Conservation (phyloP, 2,888 invertebrate species). For the Brenthis daphne region DNA sequence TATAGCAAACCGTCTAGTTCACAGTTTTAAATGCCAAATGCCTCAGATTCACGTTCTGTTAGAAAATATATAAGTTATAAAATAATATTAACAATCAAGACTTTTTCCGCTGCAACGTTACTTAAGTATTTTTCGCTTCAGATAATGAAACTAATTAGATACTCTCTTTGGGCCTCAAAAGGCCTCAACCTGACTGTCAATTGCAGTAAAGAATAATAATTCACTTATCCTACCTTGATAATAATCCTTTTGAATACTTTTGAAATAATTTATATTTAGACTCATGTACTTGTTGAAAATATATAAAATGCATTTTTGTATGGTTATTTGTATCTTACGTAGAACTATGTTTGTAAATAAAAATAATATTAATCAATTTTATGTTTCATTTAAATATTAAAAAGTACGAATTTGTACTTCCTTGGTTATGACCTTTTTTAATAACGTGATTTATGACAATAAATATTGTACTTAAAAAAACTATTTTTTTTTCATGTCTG, state of each 20-base stretch:
- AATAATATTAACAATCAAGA: too few species aligned
- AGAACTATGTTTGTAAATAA: constrained; percentile 12
- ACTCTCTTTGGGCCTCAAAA: too few species aligned
- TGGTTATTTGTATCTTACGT: background rate
- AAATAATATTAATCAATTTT: constrained; percentile 1
- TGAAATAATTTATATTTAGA: constrained; percentile 1
- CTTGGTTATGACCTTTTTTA: background rate
- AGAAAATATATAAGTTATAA: too few species aligned
- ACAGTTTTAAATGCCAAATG: too few species aligned
- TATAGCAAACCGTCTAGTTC: too few species aligned
- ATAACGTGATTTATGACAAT: background rate
- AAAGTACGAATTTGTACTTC: constrained; percentile 12
- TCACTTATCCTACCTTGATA: background rate
- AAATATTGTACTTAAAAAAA: too few species aligned
- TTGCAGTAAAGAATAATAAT: background rate
- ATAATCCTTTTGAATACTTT: constrained; percentile 1
- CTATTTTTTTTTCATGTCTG: too few species aligned
- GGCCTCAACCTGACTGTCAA: too few species aligned
- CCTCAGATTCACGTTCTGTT: too few species aligned
- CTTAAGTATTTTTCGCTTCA: too few species aligned
- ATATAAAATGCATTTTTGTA: constrained; percentile 13
- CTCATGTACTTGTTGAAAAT: constrained; percentile 5
- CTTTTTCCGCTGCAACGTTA: too few species aligned
- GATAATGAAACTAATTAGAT: too few species aligned
- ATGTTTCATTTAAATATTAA: background rate